Base-by-base conservation (phyloP, 2,113 vertebrate species). In the Pomatorhinus ruficollis region DNA sequence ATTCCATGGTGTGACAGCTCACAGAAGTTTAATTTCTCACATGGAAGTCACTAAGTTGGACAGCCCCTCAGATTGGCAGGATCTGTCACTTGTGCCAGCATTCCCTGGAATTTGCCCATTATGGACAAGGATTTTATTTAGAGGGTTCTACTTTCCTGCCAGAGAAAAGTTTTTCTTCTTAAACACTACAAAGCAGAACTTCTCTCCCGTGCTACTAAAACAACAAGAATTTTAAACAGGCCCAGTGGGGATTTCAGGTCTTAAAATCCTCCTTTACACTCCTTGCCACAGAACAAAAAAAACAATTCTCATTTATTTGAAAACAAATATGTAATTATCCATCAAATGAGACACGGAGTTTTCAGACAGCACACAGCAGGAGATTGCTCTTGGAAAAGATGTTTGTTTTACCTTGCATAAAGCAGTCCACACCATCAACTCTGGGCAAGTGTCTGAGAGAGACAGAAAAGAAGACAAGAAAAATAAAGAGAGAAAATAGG, bases 121-220 rank as follows among this genome's bases (percentile, higher is more conserved):
- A 44, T 16, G 57, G 89, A 66, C 30, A 7, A 77, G 14, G 50
- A 33, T 44, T 90, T 69, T 59, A 69, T n/a, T 72, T 45, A 40
- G 17, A 80, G 13, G 11, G 30, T 17, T 28, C 49, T 60, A 6
- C 13, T 54, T 78, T 68, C 27, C 21, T 28, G 15, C 68, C n/a
- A 59, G 49, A 82, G 59, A 59, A 40, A 72, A 72, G 30, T 16
- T 45, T 50, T 61, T 21, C 5, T 57, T 47, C 57, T 42, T 21
- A 22, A 56, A 59, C 10, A 37, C 23, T 25, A n/a, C 5, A 31
- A 69, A 70, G 20, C 47, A 93, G 47, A 47, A 47, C 50, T 56
- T 28, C 17, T 72, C 33, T 44, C 20, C 7, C 0, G 0, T 70
- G 30, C 5, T n/a, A 42, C 50, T 54, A 39, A 14, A 90, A 35